Evolutionary conservation across 2,888 invertebrate genomes (phyloP).

Genomic region (Alitta virens): DNA sequence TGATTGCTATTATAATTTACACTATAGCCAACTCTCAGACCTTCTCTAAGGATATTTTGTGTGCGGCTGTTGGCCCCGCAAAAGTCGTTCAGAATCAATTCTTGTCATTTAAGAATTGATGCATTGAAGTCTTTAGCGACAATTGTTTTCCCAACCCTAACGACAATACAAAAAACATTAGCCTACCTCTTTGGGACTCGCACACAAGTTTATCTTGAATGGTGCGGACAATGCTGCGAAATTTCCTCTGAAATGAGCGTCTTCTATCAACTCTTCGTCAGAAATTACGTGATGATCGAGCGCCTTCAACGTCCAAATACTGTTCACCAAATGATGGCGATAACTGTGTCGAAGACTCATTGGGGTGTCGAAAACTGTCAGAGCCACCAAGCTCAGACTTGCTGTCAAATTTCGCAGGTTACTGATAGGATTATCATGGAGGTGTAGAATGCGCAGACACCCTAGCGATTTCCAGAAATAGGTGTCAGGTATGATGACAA

Average conservation of each 20-base stretch:
- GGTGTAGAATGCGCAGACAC: slow-evolving; percentile 45
- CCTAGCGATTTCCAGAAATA: slow-evolving; percentile 49
- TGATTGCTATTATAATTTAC: too few relatives aligned
- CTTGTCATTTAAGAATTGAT: too few relatives aligned
- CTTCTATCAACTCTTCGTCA: slow-evolving; percentile 57
- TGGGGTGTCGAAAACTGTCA: slow-evolving; percentile 55
- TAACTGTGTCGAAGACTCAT: slow-evolving; percentile 40
- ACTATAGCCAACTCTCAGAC: too few relatives aligned
- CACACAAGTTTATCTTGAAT: slow-evolving; percentile 41
- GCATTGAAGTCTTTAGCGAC: too few relatives aligned
- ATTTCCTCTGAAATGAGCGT: slow-evolving; percentile 47
- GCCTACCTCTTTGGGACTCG: slow-evolving; percentile 28
- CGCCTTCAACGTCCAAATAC: slow-evolving; percentile 51
- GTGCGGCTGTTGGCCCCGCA: too few relatives aligned
- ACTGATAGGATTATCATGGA: slow-evolving; percentile 56
- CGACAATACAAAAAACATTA: too few relatives aligned
- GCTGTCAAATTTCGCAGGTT: slow-evolving; percentile 46
- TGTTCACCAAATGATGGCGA: slow-evolving; percentile 56
- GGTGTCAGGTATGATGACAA: slow-evolving; percentile 43
- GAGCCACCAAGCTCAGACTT: slow-evolving; percentile 35
- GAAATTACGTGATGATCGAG: slow-evolving; percentile 52
- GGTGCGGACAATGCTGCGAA: slow-evolving; percentile 37
- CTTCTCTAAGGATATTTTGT: too few relatives aligned
- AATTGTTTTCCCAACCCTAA: too few relatives aligned
- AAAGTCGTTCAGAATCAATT: too few relatives aligned